Evolutionary conservation across 2,888 invertebrate species (phyloP), one percentile per base, ranked within the genome.

Genomic region (Caenorhabditis japonica): DNA sequence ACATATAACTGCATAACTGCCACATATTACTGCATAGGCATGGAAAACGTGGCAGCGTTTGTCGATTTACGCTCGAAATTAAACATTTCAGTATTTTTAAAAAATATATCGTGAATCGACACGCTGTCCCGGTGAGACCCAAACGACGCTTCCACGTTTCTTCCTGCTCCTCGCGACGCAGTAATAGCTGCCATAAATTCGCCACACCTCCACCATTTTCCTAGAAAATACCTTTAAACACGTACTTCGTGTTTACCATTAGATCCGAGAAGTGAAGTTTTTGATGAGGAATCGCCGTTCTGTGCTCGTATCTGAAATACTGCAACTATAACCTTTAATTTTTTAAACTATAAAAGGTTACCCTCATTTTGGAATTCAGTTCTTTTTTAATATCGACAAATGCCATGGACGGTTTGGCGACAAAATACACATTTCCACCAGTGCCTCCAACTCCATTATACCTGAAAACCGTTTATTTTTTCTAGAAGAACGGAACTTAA

Each of bases 391-490:
- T 76, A 34, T 81, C 71, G 3, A 56, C 41, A 39, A 85, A 85
- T 2, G 81, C 64, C 43, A 84, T 55, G 19, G 74, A 69, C 3
- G 73, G 76, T 43, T 60, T 75, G 5, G 84, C 66, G 1, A 76
- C 55, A 23, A 84, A 69, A 47, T 75, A 83, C 1, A 86, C 79
- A 39, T 68, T 64, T 19, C 86, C 86, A 7, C 86, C 86, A 36
- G 59, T 49, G 13, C 86, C 86, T 13, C 86, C 86, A 41, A 83
- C 62, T 25, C 85, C 86, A 60, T 86, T 83, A 62, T 84, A 86
- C 21, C 84, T 82, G 47, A 27, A 68, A 68, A 17, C 21, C 10
- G 10, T n/a, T n/a, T 34, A 3, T 23, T 43, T 25, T 12, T 34
- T 7, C n/a, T 7, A 8, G 3, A 17, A 12, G 27, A 10, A 34